Evolutionary conservation across 2,888 invertebrate genomes (phyloP), one percentile per base, ranked within the genome.

Genomic region (Platynereis dumerilii): DNA sequence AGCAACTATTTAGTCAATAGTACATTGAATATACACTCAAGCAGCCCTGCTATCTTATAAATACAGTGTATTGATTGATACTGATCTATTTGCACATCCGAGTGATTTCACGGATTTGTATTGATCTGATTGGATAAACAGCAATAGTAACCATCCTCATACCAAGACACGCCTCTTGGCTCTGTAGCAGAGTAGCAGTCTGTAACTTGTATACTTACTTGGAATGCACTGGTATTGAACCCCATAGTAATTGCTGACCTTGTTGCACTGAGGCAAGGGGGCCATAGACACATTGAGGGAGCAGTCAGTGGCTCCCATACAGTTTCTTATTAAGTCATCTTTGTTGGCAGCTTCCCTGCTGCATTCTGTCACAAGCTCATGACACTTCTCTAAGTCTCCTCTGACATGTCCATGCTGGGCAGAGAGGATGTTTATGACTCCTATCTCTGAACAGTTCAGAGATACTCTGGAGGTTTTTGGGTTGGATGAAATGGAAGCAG

Each of bases 221-320:
- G 61, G 61, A 26, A 61, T 55, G 54, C 61, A 61, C 42, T 61
- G 61, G 42, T 55, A 61, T 7, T 39, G 53, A n/a, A 55, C 61
- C 39, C 54, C 53, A 15, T 53, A 53, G 42, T 42, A 61, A n/a
- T 61, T 26, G 17, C 7, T 20, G 7, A 26, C 55, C 17, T n/a
- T 42, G n/a, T 29, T 42, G 26, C 61, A 61, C 27, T 7, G 53
- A 12, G 61, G 61, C 42, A 61, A 42, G 7, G 61, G 42, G 12
- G 15, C 22, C 28, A 39, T 22, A 2, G 42, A 20, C 17, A 61
- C 55, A 29, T 48, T 29, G 1, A 61, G 10, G n/a, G 39, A 34
- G 24, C 61, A 61, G 24, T 7, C 1, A 17, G 39, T 27, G 39
- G 20, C 29, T 24, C 61, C 61, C 61, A 61, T 61, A 34, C 61